Evolutionary conservation across 2,797 vertebrate genomes (phyloP), one percentile per base, ranked within the genome.

Genomic region (Anisognathus igniventris): DNA sequence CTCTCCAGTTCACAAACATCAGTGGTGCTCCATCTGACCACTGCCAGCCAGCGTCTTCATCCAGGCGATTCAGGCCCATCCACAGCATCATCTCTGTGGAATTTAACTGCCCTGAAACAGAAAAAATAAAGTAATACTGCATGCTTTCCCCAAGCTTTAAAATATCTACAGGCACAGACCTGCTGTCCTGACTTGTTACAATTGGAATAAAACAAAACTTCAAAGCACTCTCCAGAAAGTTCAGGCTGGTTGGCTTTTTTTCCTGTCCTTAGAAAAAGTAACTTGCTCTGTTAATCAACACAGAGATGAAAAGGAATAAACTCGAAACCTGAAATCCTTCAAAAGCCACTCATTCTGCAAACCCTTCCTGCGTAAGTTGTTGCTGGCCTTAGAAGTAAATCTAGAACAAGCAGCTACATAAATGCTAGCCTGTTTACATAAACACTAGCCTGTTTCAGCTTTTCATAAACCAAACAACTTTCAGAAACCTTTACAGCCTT

Each of bases 21-120:
- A 99, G 96, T 0, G 99, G 98, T 7, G 98, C 97, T 87, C 98
- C 98, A 56, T 99, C 99, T 15, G 99, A 98, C 99, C 99, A 99
- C 97, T 98, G 98, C 99, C 99, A 99, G 40, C 99, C 99, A 73
- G 93, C 86, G 0, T 96, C 90, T 47, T 98, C 97, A 94, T 98
- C 98, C 90, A 99, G 96, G 65, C 97, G 98, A 95, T 99, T 99
- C 88, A 99, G 97, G 31, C 99, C 99, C 6, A 94, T 99, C 99
- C 99, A 99, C 57, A 99, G 98, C 93, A 98, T 97, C 16, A 96
- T 61, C 5, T 97, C 96, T n/a, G 98, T 96, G 71, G 92, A 91
- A 17, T 97, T 96, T 91, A 99, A 95, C 62, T 98, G 98, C 88
- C 98, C 99, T 99, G 76, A 91, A 92, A 96, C 37, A 90, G 44